A percentile compares a stretch with the other conserved stretches of the same genome.
phyloP scores from a whole-genome alignment of 2,113 vertebrate genomes.

The Chelonoidis abingdonii region DNA sequence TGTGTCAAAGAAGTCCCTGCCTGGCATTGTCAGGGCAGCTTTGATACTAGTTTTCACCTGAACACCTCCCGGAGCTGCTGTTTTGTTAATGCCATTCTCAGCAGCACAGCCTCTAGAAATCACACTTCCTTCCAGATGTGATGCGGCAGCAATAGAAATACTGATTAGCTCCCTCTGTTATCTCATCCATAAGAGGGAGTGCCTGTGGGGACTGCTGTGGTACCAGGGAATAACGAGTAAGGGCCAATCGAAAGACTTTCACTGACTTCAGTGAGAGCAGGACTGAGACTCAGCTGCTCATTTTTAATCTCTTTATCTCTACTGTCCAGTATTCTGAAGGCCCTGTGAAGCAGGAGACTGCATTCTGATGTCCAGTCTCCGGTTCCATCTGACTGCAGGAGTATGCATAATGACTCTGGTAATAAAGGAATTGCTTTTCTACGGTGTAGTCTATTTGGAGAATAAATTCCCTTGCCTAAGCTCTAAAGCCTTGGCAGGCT shows the following conservation, averaged over 20 bases:
- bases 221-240: not conserved
- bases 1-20: not conserved
- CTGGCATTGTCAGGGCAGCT: fast-evolving
- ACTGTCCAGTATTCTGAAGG: not conserved
- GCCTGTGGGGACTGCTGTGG: not conserved
- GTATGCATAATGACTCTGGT: not conserved
- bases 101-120: not conserved
- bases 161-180: not conserved
- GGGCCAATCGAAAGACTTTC: not conserved
- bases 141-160: not conserved
- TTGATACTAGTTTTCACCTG: too few relatives aligned
- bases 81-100: not conserved
- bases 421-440: not conserved
- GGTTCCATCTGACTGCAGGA: not conserved
- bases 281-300: not conserved
- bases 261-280: not conserved
- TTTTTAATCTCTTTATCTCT: not conserved
- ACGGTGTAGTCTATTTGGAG: not conserved
- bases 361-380: not conserved
- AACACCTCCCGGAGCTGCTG: not conserved
- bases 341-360: fast-evolving
- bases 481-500: not conserved
- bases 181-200: not conserved
- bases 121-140: not conserved
- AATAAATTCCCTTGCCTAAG: not conserved